These are phyloP conservation scores for Sebastes oblongus DNA, from an alignment of 2,797 vertebrate species.

Conservation along the genomic window DNA sequence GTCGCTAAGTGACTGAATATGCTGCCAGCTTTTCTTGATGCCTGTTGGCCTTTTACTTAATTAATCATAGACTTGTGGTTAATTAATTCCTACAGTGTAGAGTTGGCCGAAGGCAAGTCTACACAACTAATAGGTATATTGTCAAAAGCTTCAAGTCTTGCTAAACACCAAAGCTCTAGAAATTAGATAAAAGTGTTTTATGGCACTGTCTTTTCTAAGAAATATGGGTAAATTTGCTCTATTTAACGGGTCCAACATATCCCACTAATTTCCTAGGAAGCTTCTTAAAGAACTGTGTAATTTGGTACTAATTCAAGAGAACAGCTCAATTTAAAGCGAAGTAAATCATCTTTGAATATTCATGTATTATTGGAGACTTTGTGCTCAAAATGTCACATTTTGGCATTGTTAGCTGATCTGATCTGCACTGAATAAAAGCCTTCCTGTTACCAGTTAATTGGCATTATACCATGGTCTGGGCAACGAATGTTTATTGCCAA, in stretches of 20 bases:
- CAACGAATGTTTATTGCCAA: too few species aligned
- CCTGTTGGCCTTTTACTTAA: neutral
- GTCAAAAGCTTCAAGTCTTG: neutral
- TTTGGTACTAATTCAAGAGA: neutral
- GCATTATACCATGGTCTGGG: neutral
- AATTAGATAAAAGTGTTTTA: neutral
- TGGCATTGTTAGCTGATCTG: neutral
- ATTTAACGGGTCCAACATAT: neutral
- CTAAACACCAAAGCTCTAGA: neutral
- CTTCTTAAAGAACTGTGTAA: neutral
- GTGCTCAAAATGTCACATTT: neutral
- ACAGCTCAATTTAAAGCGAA: neutral
- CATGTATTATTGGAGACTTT: neutral
- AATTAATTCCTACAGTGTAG: neutral
- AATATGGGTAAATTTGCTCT: neutral
- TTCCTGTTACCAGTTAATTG: neutral
- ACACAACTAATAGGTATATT: neutral
- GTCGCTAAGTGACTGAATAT: neutral
- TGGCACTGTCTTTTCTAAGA: neutral
- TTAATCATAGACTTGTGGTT: constrained; percentile 1
- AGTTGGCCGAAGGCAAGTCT: neutral
- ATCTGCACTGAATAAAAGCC: neutral
- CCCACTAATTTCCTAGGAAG: neutral
- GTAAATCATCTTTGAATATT: neutral
- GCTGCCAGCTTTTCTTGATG: neutral